Percentiles rank a stretch among this genome's conserved stretches.
phyloP scores from a whole-genome alignment of 30 jellyfish, hydroid and myxozoan genomes.

The Cassiopea xamachana region DNA sequence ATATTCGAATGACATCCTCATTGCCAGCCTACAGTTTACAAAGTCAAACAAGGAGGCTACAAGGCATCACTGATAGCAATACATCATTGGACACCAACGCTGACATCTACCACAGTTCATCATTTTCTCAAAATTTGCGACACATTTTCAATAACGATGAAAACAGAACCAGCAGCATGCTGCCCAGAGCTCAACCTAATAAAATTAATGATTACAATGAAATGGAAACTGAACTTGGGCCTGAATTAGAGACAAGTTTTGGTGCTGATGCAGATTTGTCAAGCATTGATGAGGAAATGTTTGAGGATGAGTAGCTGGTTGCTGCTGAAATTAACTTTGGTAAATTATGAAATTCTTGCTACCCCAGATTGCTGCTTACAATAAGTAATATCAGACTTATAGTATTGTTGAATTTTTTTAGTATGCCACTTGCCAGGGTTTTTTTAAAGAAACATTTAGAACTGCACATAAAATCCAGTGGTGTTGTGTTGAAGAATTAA shows the following conservation, averaged over 20 bases:
- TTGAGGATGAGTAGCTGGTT: slow-evolving; percentile 3
- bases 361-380: background rate
- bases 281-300: slow-evolving; percentile 58
- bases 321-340: background rate
- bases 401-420: no score
- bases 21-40: slow-evolving; percentile 6
- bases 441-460: no score
- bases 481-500: no score
- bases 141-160: slow-evolving; percentile 29
- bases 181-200: background rate
- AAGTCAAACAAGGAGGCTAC: slow-evolving; percentile 20
- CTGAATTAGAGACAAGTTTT: slow-evolving; percentile 70
- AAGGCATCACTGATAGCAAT: slow-evolving; percentile 53
- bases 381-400: no score
- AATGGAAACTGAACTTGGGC: slow-evolving; percentile 67
- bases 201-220: slow-evolving; percentile 24
- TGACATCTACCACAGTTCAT: slow-evolving; percentile 32
- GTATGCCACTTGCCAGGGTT: no score
- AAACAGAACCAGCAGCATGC: background rate
- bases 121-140: slow-evolving; percentile 55
- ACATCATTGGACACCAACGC: slow-evolving; percentile 65
- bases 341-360: background rate
- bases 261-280: slow-evolving; percentile 73
- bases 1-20: slow-evolving; percentile 6
- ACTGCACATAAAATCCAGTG: no score